phyloP scores from a whole-genome alignment of 2,888 invertebrate species.

The Pimpla rufipes region DNA sequence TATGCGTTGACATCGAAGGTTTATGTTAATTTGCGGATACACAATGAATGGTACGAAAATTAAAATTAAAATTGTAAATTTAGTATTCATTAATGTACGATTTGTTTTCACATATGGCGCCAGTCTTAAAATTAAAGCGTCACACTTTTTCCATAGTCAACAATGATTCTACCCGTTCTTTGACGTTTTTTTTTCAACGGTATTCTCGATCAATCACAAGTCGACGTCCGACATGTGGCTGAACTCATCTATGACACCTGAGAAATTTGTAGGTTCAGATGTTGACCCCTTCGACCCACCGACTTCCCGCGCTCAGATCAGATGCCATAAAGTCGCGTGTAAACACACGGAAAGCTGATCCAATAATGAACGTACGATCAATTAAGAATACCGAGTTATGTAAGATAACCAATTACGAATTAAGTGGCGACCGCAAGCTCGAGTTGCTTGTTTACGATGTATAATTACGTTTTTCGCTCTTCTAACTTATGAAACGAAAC shows the following conservation, averaged over 20 bases:
- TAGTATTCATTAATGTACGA: no score
- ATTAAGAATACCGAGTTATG: conserved; percentile 75
- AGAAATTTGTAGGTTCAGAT: background rate
- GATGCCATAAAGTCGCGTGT: conserved; percentile 72
- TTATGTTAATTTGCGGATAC: no score
- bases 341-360: conserved; percentile 77
- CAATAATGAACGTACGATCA: conserved; percentile 77
- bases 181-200: no score
- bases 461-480: conserved; percentile 73
- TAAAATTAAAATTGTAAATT: no score
- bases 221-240: background rate
- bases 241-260: background rate
- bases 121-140: no score
- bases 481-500: background rate
- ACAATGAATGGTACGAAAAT: no score
- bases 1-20: no score
- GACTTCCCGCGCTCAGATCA: background rate
- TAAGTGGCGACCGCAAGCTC: conserved; percentile 71
- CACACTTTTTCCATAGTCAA: no score
- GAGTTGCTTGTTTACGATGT: conserved; percentile 79
- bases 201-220: background rate
- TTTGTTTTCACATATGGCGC: no score
- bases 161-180: no score
- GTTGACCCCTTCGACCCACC: background rate
- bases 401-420: conserved; percentile 78